phyloP scores from a whole-genome alignment of 1,140 invertebrate species.

The Drosophila novamexicana region DNA sequence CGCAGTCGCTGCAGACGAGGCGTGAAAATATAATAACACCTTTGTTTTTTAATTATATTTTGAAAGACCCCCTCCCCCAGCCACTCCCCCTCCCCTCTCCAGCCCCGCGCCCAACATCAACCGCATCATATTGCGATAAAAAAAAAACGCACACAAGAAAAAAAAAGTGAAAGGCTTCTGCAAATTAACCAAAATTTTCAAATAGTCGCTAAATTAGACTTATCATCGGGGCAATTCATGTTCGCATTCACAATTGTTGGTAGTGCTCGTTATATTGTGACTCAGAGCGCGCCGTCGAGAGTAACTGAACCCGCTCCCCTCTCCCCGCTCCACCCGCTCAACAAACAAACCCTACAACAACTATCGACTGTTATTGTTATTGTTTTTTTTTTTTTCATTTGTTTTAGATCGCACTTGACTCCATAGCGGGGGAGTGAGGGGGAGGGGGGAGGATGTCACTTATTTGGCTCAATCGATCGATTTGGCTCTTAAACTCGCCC shows the following conservation, averaged over 20 bases:
- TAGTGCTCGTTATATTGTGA: slow-evolving; percentile 36
- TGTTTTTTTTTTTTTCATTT: neutral
- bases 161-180: slow-evolving; percentile 67
- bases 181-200: slow-evolving; percentile 71
- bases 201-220: slow-evolving; percentile 67
- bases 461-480: slow-evolving; percentile 26
- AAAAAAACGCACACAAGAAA: too few species aligned
- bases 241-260: slow-evolving; percentile 37
- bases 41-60: slow-evolving; percentile 73
- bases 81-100: neutral
- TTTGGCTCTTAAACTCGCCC: slow-evolving; percentile 27
- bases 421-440: neutral
- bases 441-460: neutral
- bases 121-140: neutral
- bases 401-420: neutral
- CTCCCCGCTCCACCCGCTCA: neutral
- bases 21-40: slow-evolving; percentile 82
- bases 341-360: neutral
- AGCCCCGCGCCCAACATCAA: neutral
- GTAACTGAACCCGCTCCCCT: slow-evolving; percentile 13
- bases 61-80: neutral
- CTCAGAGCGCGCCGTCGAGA: slow-evolving; percentile 17
- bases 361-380: slow-evolving; percentile 12
- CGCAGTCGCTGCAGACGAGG: slow-evolving; percentile 60
- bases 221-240: slow-evolving; percentile 53